Conservation (phyloP, 1,140 invertebrate species). For the Marisa cornuarietis region DNA sequence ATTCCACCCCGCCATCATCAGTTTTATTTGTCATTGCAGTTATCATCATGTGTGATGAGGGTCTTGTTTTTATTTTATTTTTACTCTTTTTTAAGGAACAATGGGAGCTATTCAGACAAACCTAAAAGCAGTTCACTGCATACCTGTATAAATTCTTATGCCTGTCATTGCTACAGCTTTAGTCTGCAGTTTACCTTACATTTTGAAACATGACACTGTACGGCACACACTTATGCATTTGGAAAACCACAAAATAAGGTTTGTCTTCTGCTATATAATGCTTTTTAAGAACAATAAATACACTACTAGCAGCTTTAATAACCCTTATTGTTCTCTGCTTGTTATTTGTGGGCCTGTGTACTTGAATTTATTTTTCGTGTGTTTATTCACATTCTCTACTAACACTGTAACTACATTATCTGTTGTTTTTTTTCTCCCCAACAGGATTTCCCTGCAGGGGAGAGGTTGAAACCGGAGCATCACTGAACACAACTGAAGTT, state of each 20-base stretch:
- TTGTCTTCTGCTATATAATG: no score
- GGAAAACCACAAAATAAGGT: neutral
- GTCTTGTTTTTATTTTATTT: no score
- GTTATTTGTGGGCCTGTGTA: no score
- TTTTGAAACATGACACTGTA: neutral
- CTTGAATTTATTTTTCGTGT: no score
- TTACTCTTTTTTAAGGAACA: no score
- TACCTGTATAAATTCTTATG: neutral
- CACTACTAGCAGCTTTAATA: no score
- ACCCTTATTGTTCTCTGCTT: no score
- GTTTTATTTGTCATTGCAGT: no score
- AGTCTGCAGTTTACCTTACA: neutral
- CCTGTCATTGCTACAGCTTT: neutral
- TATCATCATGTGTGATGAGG: no score
- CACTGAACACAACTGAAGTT: neutral
- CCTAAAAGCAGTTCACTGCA: neutral
- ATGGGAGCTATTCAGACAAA: no score
- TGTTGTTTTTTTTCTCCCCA: neutral
- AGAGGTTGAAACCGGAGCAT: neutral
- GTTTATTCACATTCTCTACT: neutral
- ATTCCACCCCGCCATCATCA: no score
- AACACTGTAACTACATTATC: neutral
- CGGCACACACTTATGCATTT: neutral
- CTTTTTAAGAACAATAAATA: no score
- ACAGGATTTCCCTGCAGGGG: neutral